phyloP scores from a whole-genome alignment of 1,140 invertebrate genomes.

The Dryas iulia region DNA sequence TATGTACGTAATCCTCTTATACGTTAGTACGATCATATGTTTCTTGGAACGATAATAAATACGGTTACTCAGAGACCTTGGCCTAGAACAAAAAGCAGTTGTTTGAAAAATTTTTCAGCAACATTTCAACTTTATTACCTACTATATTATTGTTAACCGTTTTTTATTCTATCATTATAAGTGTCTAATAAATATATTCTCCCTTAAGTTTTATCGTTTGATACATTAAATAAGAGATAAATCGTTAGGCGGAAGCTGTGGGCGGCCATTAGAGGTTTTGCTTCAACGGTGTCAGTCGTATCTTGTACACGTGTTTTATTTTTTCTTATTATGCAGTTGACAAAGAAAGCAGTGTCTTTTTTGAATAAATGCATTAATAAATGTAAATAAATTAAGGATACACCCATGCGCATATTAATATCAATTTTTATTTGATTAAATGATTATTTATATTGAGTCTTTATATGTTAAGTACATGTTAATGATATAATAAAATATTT shows the following conservation, averaged over 20 bases:
- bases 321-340: neutral
- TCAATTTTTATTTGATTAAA: too few relatives aligned
- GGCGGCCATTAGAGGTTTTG: neutral
- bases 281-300: neutral
- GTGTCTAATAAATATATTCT: constrained; percentile 31
- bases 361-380: too few relatives aligned
- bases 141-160: constrained; percentile 20
- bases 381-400: too few relatives aligned
- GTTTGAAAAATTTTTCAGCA: constrained; percentile 10
- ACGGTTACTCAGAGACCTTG: constrained; percentile 15
- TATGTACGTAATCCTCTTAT: neutral
- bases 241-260: constrained; percentile 5
- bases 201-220: constrained; percentile 32
- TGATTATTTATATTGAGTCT: too few relatives aligned
- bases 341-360: too few relatives aligned
- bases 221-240: constrained; percentile 37
- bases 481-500: too few relatives aligned
- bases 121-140: constrained; percentile 21
- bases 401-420: too few relatives aligned
- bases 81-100: constrained; percentile 11
- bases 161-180: constrained; percentile 23
- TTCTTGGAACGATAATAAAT: neutral
- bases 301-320: constrained; percentile 1
- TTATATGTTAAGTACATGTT: too few relatives aligned
- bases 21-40: neutral